A percentile compares a stretch with the other conserved stretches of the same genome.
Evolutionary conservation across 2,888 invertebrate genomes (phyloP).

Genomic region (Ophion obscuratus): DNA sequence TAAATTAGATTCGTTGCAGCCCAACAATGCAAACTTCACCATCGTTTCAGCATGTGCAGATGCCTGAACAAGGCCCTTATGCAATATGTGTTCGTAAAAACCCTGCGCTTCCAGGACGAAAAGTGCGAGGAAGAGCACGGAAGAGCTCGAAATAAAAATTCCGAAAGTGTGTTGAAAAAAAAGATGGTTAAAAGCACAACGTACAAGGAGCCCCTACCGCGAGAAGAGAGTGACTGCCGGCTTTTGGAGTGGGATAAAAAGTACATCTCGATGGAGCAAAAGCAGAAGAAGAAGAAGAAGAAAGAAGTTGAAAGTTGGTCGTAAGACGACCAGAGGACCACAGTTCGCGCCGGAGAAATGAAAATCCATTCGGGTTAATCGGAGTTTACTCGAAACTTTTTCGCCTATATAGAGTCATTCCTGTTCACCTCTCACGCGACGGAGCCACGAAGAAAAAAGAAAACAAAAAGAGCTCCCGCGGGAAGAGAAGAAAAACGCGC

Average conservation of each 20-base stretch:
- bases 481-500: conserved; percentile 13
- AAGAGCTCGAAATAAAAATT: conserved; percentile 33
- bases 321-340: conserved; percentile 44
- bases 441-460: conserved; percentile 12
- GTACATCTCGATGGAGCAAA: conserved; percentile 17
- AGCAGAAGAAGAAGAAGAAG: conserved; percentile 14
- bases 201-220: conserved; percentile 10
- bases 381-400: conserved; percentile 69
- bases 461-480: conserved; percentile 12
- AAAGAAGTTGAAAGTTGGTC: conserved; percentile 51
- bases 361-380: conserved; percentile 75
- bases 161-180: background rate
- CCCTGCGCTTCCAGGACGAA: background rate
- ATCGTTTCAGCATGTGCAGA: no score
- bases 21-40: no score
- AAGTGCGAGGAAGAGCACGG: background rate
- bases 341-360: conserved; percentile 55
- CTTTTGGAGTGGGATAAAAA: conserved; percentile 35
- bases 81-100: background rate
- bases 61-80: no score
- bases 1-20: no score
- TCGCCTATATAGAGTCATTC: conserved; percentile 22
- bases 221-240: conserved; percentile 18
- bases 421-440: conserved; percentile 12
- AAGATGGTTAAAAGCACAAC: conserved; percentile 20